phyloP scores from a whole-genome alignment of 1,140 invertebrate species.

The Procambarus clarkii region DNA sequence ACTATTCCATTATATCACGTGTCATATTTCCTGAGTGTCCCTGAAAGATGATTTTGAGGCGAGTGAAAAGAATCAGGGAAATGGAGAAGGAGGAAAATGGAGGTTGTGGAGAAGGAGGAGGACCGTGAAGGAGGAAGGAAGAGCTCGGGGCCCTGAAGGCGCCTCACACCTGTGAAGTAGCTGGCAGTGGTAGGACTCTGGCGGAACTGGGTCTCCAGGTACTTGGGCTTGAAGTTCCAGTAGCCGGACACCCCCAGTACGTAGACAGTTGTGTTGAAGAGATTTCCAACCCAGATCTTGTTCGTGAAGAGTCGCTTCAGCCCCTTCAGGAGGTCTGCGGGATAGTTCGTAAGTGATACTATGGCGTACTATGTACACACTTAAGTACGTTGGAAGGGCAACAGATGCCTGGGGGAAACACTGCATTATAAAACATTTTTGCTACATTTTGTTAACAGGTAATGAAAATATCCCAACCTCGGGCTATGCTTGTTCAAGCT shows the following conservation, averaged over 20 bases:
- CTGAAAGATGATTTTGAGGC: no score
- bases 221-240: conserved; percentile 74
- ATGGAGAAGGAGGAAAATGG: no score
- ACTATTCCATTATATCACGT: no score
- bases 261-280: conserved; percentile 72
- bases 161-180: conserved; percentile 49
- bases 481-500: no score
- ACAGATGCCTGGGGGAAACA: not conserved
- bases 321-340: conserved; percentile 27
- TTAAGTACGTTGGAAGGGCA: no score
- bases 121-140: not conserved
- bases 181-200: conserved; percentile 74
- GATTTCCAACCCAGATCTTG: conserved; percentile 73
- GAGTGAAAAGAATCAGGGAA: no score
- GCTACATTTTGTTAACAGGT: no score
- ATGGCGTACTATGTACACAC: no score
- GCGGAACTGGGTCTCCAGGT: conserved; percentile 74
- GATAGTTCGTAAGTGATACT: not conserved
- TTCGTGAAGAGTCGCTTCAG: conserved; percentile 72
- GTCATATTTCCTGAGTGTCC: no score
- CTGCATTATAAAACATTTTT: conserved; percentile 16
- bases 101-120: no score
- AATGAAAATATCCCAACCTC: no score
- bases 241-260: conserved; percentile 74
- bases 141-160: not conserved